phyloP scores from a whole-genome alignment of 2,888 invertebrate species.

The Pseudoips prasinana region DNA sequence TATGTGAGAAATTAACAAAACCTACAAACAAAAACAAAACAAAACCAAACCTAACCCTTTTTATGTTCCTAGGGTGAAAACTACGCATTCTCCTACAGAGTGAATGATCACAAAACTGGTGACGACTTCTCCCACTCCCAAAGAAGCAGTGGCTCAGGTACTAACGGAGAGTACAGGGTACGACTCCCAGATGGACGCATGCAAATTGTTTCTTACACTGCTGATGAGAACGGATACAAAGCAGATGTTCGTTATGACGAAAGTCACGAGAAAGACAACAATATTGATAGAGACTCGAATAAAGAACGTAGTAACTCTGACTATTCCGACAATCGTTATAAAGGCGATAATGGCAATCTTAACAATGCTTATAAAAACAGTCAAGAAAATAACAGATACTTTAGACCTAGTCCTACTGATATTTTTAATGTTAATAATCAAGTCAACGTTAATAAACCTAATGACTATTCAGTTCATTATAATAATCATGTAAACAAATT shows the following conservation, averaged over 20 bases:
- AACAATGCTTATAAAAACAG: neutral
- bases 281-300: constrained; percentile 29
- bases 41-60: too few species aligned
- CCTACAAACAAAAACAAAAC: too few species aligned
- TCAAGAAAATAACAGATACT: neutral
- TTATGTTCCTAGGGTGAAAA: constrained; percentile 61
- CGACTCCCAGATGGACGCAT: constrained; percentile 85
- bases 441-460: constrained; percentile 13
- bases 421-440: neutral
- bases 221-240: constrained; percentile 85
- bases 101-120: constrained; percentile 83
- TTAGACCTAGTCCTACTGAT: too few species aligned
- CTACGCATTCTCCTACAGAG: constrained; percentile 86
- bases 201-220: constrained; percentile 85
- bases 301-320: constrained; percentile 11
- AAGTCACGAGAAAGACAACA: constrained; percentile 40
- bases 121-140: constrained; percentile 87
- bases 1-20: too few species aligned
- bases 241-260: constrained; percentile 85
- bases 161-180: constrained; percentile 86
- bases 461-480: constrained; percentile 17
- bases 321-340: constrained; percentile 23
- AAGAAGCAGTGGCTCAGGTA: constrained; percentile 82
- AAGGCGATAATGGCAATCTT: constrained; percentile 3
- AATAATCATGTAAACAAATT: too few species aligned